Evolutionary conservation across 2,113 vertebrate genomes (phyloP).

Genomic region (Dendropsophus ebraccatus): DNA sequence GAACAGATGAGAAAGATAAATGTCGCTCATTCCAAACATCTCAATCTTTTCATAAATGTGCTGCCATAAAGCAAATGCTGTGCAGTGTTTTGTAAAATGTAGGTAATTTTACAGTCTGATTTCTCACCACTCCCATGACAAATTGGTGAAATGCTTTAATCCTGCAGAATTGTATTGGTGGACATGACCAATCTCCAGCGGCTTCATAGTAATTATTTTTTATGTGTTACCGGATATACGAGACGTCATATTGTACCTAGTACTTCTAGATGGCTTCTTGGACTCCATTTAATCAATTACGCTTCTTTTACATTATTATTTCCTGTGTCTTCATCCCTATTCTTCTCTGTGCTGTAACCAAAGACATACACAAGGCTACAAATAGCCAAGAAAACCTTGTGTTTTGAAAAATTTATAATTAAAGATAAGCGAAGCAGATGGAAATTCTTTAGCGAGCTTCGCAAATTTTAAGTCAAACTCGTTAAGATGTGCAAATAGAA

Average conservation of each 20-base stretch:
- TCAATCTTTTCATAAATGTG: conserved; percentile 40
- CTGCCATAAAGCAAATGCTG: neutral
- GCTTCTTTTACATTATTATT: neutral
- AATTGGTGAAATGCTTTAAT: neutral
- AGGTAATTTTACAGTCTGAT: conserved; percentile 12
- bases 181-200: neutral
- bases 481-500: too few species aligned
- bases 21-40: conserved; percentile 19
- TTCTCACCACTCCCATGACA: neutral
- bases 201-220: neutral
- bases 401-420: too few species aligned
- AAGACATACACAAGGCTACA: too few species aligned
- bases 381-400: too few species aligned
- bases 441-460: too few species aligned
- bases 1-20: conserved; percentile 39
- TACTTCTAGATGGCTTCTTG: neutral
- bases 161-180: neutral
- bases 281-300: neutral
- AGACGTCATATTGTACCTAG: neutral
- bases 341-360: too few species aligned
- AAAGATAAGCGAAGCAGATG: too few species aligned
- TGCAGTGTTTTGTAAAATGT: conserved; percentile 26
- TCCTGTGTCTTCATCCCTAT: neutral
- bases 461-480: too few species aligned
- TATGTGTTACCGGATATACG: neutral